Conservation (phyloP, 2,888 invertebrate species). For the Ashinkailepas kermadecensis region DNA sequence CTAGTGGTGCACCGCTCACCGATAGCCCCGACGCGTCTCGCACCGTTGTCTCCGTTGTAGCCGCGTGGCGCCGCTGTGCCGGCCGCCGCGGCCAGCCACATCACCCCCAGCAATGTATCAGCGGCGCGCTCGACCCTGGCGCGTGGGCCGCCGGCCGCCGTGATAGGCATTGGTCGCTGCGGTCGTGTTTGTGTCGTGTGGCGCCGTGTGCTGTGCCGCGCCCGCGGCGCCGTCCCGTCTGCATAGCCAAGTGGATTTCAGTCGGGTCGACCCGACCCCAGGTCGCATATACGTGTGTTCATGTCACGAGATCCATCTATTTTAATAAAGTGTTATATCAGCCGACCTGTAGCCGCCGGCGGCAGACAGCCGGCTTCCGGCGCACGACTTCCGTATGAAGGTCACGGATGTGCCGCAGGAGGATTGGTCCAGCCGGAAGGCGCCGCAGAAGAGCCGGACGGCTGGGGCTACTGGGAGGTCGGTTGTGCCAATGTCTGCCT, state of each 20-base stretch:
- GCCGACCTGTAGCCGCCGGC: too few relatives aligned
- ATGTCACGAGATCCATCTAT: constrained; percentile 10
- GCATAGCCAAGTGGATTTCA: not conserved
- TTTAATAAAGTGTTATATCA: constrained; percentile 12
- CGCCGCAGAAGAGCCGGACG: too few relatives aligned
- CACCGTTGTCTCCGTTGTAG: not conserved
- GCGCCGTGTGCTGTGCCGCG: not conserved
- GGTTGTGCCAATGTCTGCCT: too few relatives aligned
- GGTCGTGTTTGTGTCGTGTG: not conserved
- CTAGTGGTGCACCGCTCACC: not conserved
- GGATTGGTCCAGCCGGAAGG: too few relatives aligned
- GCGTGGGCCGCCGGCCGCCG: not conserved
- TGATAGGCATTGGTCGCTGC: not conserved
- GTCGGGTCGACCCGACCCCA: not conserved
- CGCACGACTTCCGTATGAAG: too few relatives aligned
- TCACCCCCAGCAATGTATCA: too few relatives aligned
- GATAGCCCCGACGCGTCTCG: not conserved
- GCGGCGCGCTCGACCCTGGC: not conserved
- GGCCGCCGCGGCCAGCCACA: too few relatives aligned
- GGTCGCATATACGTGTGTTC: not conserved
- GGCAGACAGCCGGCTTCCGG: too few relatives aligned
- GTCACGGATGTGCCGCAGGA: too few relatives aligned
- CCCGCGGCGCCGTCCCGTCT: not conserved
- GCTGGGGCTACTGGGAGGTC: too few relatives aligned
- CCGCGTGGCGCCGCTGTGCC: too few relatives aligned